phyloP scores from a whole-genome alignment of 2,888 invertebrate genomes.

The Ferdinandea cuprea region DNA sequence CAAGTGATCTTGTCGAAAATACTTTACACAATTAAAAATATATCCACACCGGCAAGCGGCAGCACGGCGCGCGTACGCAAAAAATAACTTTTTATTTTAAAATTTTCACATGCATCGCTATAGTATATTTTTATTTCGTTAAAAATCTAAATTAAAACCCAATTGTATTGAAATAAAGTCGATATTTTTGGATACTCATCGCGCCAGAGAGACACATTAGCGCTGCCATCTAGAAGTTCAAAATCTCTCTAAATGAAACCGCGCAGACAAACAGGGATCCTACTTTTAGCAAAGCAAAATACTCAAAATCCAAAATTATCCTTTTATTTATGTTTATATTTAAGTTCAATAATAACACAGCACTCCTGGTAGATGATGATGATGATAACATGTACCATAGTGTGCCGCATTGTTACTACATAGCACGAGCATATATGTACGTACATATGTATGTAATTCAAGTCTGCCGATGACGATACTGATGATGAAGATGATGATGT shows the following conservation, averaged over 20 bases:
- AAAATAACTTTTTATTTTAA: slow-evolving; percentile 73
- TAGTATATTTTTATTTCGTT: slow-evolving; percentile 70
- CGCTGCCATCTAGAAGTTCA: slow-evolving; percentile 63
- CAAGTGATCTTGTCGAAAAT: slow-evolving; percentile 65
- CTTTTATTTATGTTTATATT: slow-evolving; percentile 73
- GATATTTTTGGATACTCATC: slow-evolving; percentile 70
- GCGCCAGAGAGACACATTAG: slow-evolving; percentile 25
- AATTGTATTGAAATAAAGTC: slow-evolving; percentile 75
- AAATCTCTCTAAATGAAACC: slow-evolving; percentile 40
- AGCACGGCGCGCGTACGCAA: slow-evolving; percentile 63
- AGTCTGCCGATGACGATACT: slow-evolving; percentile 46
- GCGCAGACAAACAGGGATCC: slow-evolving; percentile 68
- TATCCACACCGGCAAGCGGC: slow-evolving; percentile 24
- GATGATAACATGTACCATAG: slow-evolving; percentile 34
- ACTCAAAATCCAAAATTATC: slow-evolving; percentile 74
- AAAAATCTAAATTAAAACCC: slow-evolving; percentile 72
- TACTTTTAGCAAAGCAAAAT: slow-evolving; percentile 69
- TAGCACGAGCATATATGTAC: slow-evolving; percentile 19
- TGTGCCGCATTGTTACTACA: slow-evolving; percentile 29
- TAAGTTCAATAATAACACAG: slow-evolving; percentile 71
- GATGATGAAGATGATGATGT: slow-evolving; percentile 19
- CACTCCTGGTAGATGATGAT: slow-evolving; percentile 52
- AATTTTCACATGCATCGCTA: slow-evolving; percentile 64
- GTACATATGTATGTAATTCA: too few relatives aligned
- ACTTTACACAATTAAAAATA: slow-evolving; percentile 75